Evolutionary conservation across 2,113 vertebrate species (phyloP), one percentile per base, ranked within the genome.

Genomic region (Ursus arctos): DNA sequence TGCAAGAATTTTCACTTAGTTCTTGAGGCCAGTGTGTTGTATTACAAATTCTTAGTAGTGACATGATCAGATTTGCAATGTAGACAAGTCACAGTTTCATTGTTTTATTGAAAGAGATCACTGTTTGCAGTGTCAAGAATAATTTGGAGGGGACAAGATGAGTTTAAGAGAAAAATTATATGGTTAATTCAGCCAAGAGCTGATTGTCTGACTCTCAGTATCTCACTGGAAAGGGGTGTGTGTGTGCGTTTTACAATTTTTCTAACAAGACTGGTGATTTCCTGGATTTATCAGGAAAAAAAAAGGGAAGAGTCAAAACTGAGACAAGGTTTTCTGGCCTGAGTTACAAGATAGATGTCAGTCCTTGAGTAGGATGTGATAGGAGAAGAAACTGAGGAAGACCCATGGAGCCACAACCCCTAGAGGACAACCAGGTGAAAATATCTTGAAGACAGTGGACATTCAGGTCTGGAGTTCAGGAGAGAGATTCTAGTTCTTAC

Each of bases 1-100:
- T 67, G 33, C 55, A 10, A 72, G 33, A 51, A 71, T 72, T 91
- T 59, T 67, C 31, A 55, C 21, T 77, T 82, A 88, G 19, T 19
- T 89, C 40, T 53, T 84, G 55, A 96, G 26, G 49, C 9, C 21
- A 77, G 7, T 24, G 3, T 22, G 24, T 43, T 40, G 26, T 18
- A 61, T 79, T 63, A 79, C 49, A 92, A 16, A 88, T 71, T 95
- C 96, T 85, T 76, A 88, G 49, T 9, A 61, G 6, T 95, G 74
- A 51, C 1, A 47, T 11, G 3, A 80, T 69, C 36, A 26, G 24
- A 72, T 74, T 81, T 69, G 13, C 26, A 88, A 86, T 51, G 43
- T 43, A 84, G 49, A 80, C 88, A 80, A 80, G 6, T 82, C 26
- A 76, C 2, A 5, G 4, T 21, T 90, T 76, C 69, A 51, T 28